phyloP scores from a whole-genome alignment of 2,113 vertebrate genomes.

The Pseudopodoces humilis region DNA sequence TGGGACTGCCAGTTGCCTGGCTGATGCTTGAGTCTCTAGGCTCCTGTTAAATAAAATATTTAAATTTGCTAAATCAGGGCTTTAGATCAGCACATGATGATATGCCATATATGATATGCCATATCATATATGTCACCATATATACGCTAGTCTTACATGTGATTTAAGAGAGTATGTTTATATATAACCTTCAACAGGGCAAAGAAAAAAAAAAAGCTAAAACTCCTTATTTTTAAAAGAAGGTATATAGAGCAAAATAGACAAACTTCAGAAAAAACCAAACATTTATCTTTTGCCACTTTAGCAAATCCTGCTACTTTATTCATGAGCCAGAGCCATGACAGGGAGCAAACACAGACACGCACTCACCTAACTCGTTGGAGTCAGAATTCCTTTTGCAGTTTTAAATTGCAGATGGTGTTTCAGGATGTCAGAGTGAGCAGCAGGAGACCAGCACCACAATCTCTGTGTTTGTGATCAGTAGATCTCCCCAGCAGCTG shows the following conservation, averaged over 20 bases:
- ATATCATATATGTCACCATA: background rate
- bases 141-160: background rate
- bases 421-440: background rate
- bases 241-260: background rate
- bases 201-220: background rate
- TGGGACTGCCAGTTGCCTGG: background rate
- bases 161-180: background rate
- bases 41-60: background rate
- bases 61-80: background rate
- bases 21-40: background rate
- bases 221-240: background rate
- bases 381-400: background rate
- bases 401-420: slow-evolving; percentile 20
- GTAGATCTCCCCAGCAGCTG: slow-evolving; percentile 29
- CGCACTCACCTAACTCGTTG: slow-evolving; percentile 61
- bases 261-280: background rate
- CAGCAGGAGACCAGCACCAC: background rate
- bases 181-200: background rate
- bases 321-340: background rate
- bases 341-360: background rate
- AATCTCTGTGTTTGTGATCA: background rate
- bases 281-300: background rate
- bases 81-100: background rate
- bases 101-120: background rate
- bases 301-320: background rate